Conservation (phyloP, 2,113 vertebrate species). For the Pogona vitticeps region DNA sequence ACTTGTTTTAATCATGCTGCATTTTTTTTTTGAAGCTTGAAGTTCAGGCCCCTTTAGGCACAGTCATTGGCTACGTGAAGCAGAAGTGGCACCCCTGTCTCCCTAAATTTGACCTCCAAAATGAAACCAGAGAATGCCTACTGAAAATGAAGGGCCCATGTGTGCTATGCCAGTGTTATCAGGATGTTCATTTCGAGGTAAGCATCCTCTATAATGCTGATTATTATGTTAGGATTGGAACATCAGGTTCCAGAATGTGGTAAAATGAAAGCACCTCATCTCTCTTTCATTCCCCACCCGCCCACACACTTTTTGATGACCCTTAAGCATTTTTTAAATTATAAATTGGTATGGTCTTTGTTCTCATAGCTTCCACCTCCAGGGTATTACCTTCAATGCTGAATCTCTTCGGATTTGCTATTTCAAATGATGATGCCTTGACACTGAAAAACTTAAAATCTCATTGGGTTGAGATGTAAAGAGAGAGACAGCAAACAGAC, state of each 20-base stretch:
- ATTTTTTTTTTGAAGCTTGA: constrained; percentile 75
- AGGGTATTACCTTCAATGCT: no score
- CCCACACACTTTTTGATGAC: no score
- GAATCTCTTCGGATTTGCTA: no score
- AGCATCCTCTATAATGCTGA: neutral
- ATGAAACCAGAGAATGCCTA: constrained; percentile 78
- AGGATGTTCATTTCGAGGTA: constrained; percentile 87
- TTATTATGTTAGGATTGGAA: neutral
- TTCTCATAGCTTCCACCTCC: no score
- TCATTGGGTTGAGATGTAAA: no score
- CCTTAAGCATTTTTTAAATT: neutral
- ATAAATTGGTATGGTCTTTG: neutral
- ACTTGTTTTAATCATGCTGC: neutral
- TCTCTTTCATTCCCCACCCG: neutral
- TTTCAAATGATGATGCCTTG: no score
- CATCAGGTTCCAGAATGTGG: neutral
- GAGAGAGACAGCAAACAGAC: no score
- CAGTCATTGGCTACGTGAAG: constrained; percentile 82
- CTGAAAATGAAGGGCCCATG: constrained; percentile 84
- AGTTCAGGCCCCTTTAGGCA: constrained; percentile 84
- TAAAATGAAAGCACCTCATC: neutral
- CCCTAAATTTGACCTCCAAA: constrained; percentile 82
- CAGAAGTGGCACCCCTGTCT: constrained; percentile 87
- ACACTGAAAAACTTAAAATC: no score
- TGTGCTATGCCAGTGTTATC: constrained; percentile 80